phyloP scores from a whole-genome alignment of 2,113 vertebrate genomes.

The Craseonycteris thonglongyai region DNA sequence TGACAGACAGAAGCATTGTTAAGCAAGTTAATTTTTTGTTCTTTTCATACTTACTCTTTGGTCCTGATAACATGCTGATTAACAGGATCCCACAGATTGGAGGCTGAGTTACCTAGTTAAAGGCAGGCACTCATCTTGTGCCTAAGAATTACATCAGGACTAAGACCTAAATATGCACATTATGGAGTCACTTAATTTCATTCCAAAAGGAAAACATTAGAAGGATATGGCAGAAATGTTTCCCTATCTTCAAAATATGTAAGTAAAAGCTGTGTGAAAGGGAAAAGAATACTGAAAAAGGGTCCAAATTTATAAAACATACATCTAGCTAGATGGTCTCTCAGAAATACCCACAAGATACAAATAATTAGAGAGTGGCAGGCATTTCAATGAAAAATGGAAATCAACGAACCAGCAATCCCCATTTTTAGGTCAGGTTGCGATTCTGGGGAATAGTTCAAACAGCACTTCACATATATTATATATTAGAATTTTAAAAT shows the following conservation, averaged over 20 bases:
- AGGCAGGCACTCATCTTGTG: not conserved
- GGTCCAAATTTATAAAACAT: conserved; percentile 3
- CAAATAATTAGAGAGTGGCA: not conserved
- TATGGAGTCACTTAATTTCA: not conserved
- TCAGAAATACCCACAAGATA: not conserved
- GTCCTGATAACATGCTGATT: not conserved
- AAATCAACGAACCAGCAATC: not conserved
- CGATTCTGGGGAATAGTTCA: conserved; percentile 11
- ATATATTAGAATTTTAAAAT: not conserved
- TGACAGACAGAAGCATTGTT: not conserved
- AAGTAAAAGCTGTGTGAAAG: not conserved
- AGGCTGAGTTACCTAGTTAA: conserved; percentile 8
- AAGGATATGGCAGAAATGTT: not conserved
- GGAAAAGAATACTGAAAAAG: not conserved
- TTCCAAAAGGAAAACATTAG: conserved; percentile 6
- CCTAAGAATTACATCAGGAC: not conserved
- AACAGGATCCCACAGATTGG: not conserved
- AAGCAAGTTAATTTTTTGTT: not conserved
- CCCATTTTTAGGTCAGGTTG: not conserved
- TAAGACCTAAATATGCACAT: not conserved
- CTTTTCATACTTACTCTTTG: conserved; percentile 9
- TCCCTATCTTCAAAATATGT: not conserved
- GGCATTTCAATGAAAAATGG: not conserved
- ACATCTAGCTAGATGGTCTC: not conserved
- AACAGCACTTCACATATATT: not conserved